phyloP scores from a whole-genome alignment of 2,113 vertebrate genomes.

The Corydoras sp. region DNA sequence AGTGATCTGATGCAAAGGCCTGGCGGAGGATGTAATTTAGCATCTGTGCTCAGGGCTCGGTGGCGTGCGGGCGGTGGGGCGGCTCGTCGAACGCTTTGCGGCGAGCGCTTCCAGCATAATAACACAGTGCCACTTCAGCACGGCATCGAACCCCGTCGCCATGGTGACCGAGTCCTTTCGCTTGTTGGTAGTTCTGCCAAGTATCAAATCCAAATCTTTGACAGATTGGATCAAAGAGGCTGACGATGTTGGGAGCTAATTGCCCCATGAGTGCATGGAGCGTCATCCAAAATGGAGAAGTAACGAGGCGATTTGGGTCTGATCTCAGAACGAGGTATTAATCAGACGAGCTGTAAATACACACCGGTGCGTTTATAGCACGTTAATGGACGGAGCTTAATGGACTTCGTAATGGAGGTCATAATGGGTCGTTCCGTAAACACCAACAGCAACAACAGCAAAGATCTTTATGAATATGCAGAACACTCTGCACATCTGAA shows the following conservation, averaged over 20 bases:
- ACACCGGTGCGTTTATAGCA: neutral
- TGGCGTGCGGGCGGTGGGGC: neutral
- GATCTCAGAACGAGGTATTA: neutral
- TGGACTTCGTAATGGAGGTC: slow-evolving; percentile 8
- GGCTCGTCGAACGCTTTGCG: slow-evolving; percentile 40
- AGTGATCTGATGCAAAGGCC: slow-evolving; percentile 6
- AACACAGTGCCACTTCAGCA: slow-evolving; percentile 36
- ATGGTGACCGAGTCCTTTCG: slow-evolving; percentile 36
- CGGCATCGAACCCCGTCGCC: slow-evolving; percentile 40
- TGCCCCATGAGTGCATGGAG: no score
- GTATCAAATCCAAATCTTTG: slow-evolving; percentile 37
- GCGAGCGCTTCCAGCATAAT: slow-evolving; percentile 33
- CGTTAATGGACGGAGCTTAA: slow-evolving; percentile 8
- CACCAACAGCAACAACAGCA: neutral
- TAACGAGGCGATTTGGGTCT: neutral
- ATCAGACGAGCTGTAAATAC: neutral
- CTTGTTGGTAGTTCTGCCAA: slow-evolving; percentile 20
- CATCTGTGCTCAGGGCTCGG: slow-evolving; percentile 7
- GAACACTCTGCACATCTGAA: neutral
- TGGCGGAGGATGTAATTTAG: neutral
- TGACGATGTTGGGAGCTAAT: neutral
- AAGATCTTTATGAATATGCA: neutral
- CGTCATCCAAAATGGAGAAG: neutral
- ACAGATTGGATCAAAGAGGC: slow-evolving; percentile 21
- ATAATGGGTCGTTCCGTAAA: neutral